Base-by-base conservation (phyloP, 2,888 invertebrate genomes). In the Ferrisia virgata region DNA sequence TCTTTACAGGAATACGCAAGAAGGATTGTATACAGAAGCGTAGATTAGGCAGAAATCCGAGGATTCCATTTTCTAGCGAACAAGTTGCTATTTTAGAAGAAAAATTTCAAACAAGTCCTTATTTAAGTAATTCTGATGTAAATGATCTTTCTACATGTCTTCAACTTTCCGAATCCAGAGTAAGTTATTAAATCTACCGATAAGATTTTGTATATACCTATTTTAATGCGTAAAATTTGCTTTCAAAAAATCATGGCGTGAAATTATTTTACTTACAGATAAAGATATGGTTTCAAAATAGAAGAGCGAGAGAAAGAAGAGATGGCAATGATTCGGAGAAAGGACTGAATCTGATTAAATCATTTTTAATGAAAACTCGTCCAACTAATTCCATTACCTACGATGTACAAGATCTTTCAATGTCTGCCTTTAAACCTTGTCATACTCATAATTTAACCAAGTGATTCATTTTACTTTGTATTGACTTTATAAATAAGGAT, bases 21-120 rank as follows among this genome's bases (percentile, higher is more conserved):
- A 89, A 87, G 87, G 88, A 88, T 84, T 87, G 87, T 69, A 88
- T 89, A 28, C 89, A 90, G 86, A 90, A 91, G 84, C 90, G 92
- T 2, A 91, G 92, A 85, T 89, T 92, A 15, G 92, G 92, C 0
- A 89, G 92, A 76, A 92, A 92, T 88, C 93, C 93, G 69, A 89
- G 94, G 79, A 94, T 94, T 87, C 94, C 94, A 2, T 94, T 94
- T 88, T 93, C 93, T 11, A 91, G 91, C 2, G 90, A 91, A 84
- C 94, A 94, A 89, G 90, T 94, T 39, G 89, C 92, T 13, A 90
- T 93, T 85, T 88, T 94, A 86, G 94, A 94, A 89, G 91, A 92
- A 18, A 93, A 92, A 86, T 94, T 93, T 87, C 90, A 90, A 40
- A 90, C 90, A 40, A 92, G 91, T 28, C 92, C 93, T 40, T 94